phyloP scores from a whole-genome alignment of 1,140 invertebrate species.

The Philaenus spumarius region DNA sequence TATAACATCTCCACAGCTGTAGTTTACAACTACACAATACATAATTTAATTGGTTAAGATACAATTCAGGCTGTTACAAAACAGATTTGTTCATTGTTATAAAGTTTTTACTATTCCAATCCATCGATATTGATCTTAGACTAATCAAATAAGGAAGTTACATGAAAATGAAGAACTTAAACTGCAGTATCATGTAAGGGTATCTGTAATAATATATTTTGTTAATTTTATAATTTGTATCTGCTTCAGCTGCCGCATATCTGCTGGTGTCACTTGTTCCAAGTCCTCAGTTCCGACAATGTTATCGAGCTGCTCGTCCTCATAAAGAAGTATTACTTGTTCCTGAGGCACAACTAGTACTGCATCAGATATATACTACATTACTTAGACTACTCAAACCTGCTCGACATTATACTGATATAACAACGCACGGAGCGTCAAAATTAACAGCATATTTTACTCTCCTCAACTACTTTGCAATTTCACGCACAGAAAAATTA shows the following conservation, averaged over 20 bases:
- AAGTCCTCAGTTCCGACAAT: conserved; percentile 78
- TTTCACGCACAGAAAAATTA: conserved; percentile 83
- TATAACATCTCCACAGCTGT: too few species aligned
- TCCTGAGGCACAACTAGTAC: conserved; percentile 64
- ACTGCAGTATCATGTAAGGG: too few species aligned
- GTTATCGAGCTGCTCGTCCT: conserved; percentile 59
- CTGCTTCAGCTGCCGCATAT: conserved; percentile 65
- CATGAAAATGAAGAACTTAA: too few species aligned
- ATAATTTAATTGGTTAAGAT: too few species aligned
- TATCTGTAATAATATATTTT: too few species aligned
- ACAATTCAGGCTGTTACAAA: too few species aligned
- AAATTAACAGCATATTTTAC: conserved; percentile 90
- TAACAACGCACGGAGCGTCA: conserved; percentile 76
- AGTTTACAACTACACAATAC: too few species aligned
- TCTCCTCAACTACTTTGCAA: conserved; percentile 81
- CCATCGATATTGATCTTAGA: too few species aligned
- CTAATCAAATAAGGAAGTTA: too few species aligned
- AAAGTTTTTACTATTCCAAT: too few species aligned
- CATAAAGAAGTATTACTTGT: conserved; percentile 46
- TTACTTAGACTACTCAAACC: conserved; percentile 68
- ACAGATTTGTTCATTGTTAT: too few species aligned
- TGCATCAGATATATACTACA: conserved; percentile 71
- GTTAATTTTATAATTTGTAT: too few species aligned
- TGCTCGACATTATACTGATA: conserved; percentile 78
- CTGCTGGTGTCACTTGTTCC: conserved; percentile 83